Evolutionary conservation across 2,797 vertebrate genomes (phyloP).

Genomic region (Malurus splendens): DNA sequence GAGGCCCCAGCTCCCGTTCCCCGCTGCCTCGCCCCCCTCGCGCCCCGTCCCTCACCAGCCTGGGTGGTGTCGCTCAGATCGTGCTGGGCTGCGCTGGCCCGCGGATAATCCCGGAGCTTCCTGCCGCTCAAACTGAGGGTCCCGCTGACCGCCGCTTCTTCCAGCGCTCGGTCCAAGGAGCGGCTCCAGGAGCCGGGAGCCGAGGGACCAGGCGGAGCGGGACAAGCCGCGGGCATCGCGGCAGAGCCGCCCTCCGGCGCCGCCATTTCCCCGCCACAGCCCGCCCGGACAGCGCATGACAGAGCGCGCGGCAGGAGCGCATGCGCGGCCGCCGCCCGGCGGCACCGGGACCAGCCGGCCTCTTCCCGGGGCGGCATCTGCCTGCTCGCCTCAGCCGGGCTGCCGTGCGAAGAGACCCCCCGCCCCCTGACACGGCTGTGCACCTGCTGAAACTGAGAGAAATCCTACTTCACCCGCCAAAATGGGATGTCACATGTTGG

Average conservation of each 20-base stretch:
- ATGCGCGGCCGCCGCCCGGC: background rate
- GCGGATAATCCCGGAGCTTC: slow-evolving; percentile 96
- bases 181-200: slow-evolving; percentile 87
- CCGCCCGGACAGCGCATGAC: background rate
- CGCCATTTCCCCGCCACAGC: slow-evolving; percentile 86
- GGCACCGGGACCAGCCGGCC: fast-evolving
- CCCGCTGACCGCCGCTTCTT: slow-evolving; percentile 90
- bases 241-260: slow-evolving; percentile 74
- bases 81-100: slow-evolving; percentile 85
- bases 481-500: fast-evolving
- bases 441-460: background rate
- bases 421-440: fast-evolving
- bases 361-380: fast-evolving
- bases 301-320: background rate
- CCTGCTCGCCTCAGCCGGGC: fast-evolving
- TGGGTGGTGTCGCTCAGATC: slow-evolving; percentile 93
- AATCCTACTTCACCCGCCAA: fast-evolving
- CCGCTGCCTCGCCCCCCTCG: background rate
- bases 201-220: slow-evolving; percentile 24
- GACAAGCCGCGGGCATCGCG: slow-evolving; percentile 58
- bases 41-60: slow-evolving; percentile 79
- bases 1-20: background rate
- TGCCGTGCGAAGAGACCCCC: fast-evolving
- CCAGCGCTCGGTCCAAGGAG: slow-evolving; percentile 88
- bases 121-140: slow-evolving; percentile 91